Percentiles rank a stretch among this genome's conserved stretches.
phyloP scores from a whole-genome alignment of 2,113 vertebrate genomes.

The Pongo abelii region DNA sequence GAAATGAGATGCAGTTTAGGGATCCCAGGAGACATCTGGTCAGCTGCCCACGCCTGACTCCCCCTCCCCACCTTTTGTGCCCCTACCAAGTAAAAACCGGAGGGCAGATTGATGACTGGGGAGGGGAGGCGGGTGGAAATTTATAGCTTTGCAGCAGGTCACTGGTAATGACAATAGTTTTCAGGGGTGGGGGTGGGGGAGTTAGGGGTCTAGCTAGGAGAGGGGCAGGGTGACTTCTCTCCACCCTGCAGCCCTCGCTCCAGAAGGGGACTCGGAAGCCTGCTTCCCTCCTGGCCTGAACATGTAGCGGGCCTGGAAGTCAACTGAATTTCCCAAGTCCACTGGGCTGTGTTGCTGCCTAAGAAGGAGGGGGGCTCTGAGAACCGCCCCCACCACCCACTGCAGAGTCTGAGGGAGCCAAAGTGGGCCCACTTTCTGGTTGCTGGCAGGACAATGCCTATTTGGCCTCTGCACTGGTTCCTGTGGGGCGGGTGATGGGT shows the following conservation, averaged over 20 bases:
- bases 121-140: background rate
- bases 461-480: background rate
- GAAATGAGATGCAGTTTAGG: fast-evolving
- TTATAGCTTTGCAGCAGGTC: slow-evolving; percentile 40
- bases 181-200: background rate
- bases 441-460: background rate
- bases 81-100: background rate
- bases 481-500: background rate
- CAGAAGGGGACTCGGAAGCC: background rate
- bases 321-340: too few relatives aligned
- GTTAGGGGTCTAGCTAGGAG: background rate
- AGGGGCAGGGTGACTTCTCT: too few relatives aligned
- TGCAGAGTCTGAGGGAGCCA: background rate
- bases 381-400: background rate
- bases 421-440: background rate
- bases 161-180: slow-evolving; percentile 23
- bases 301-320: background rate
- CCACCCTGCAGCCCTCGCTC: background rate
- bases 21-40: slow-evolving; percentile 36
- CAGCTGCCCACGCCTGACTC: fast-evolving
- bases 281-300: background rate
- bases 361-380: background rate
- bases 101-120: slow-evolving; percentile 1
- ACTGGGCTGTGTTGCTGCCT: background rate
- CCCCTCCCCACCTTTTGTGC: background rate